phyloP scores from a whole-genome alignment of 2,888 invertebrate species.

The Zygogramma bicolorata region DNA sequence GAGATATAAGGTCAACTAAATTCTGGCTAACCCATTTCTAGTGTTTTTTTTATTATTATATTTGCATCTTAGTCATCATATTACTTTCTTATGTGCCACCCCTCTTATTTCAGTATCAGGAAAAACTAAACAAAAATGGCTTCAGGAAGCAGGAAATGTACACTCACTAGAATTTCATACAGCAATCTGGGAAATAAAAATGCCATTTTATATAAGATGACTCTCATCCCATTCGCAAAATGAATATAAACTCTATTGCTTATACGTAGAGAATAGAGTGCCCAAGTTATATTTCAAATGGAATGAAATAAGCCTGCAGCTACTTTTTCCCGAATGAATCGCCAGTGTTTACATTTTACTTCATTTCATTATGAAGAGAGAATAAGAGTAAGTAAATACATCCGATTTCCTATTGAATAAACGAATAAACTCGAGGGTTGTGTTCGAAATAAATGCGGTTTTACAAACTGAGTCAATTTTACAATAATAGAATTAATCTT shows the following conservation, averaged over 20 bases:
- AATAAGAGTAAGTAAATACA: constrained; percentile 36
- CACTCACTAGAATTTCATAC: too few species aligned
- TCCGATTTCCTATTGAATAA: constrained; percentile 42
- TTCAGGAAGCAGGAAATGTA: too few species aligned
- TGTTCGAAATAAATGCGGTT: constrained; percentile 11
- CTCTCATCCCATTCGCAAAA: background rate
- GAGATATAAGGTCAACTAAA: too few species aligned
- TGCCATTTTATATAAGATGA: background rate
- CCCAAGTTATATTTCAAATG: constrained; percentile 18
- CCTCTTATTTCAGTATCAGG: too few species aligned
- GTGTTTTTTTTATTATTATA: too few species aligned
- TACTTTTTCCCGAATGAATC: constrained; percentile 55
- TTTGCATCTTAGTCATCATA: too few species aligned
- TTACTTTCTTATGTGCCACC: too few species aligned
- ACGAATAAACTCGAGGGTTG: constrained; percentile 36
- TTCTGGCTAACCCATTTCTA: too few species aligned
- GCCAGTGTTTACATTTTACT: constrained; percentile 50
- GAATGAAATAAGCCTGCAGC: constrained; percentile 50
- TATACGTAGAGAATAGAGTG: background rate
- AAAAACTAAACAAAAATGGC: too few species aligned
- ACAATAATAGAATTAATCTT: too few species aligned
- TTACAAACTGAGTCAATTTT: too few species aligned
- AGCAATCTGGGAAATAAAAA: too few species aligned
- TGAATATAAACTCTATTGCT: background rate
- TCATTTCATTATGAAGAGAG: constrained; percentile 52